These are phyloP conservation scores for Amiota mariae DNA, from an alignment of 2,888 invertebrate species.

Conservation along the genomic window DNA sequence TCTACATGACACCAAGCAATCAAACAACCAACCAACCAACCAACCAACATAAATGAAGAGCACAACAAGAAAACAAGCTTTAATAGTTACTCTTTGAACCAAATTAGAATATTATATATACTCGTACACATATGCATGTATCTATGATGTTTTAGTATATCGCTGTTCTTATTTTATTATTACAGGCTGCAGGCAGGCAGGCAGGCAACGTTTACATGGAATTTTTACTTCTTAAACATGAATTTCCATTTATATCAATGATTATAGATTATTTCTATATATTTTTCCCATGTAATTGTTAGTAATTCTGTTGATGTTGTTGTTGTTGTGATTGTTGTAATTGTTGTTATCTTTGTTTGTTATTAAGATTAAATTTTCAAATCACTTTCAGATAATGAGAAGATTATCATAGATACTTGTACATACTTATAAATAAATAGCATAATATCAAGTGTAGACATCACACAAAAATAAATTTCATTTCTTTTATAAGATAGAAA, in stretches of 20 bases:
- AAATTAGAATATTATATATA: background rate
- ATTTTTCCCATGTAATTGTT: background rate
- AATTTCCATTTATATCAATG: slow-evolving; percentile 3
- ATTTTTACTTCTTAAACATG: background rate
- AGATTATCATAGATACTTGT: no score
- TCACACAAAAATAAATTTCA: no score
- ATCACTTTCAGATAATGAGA: background rate
- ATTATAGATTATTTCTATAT: background rate
- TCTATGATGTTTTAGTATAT: background rate
- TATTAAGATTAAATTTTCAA: background rate
- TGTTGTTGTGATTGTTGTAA: background rate
- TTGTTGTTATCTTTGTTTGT: background rate
- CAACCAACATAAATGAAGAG: background rate
- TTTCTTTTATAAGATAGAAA: no score
- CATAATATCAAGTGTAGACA: no score
- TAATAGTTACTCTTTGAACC: background rate
- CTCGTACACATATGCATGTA: background rate
- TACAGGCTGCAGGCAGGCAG: background rate
- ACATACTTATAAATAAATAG: no score
- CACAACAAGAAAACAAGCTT: background rate
- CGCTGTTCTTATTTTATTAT: background rate
- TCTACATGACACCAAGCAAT: no score
- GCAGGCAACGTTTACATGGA: background rate
- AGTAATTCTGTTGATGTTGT: no score
- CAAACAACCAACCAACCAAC: no score